Evolutionary conservation across 2,113 vertebrate genomes (phyloP).

Genomic region (Urocolius indicus): DNA sequence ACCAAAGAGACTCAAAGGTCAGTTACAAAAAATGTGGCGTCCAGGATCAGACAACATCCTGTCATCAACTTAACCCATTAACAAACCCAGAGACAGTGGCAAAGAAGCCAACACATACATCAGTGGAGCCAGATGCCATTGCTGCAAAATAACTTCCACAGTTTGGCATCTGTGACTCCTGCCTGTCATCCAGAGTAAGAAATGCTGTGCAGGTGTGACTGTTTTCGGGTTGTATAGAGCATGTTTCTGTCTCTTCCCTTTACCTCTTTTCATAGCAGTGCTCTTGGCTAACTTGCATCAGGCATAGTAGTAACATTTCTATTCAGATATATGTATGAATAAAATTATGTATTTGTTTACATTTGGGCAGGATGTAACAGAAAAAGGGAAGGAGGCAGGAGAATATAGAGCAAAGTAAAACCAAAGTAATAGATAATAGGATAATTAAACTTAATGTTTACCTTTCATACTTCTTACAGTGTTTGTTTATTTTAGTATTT

Average conservation of each 20-base stretch:
- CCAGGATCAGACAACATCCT: not conserved
- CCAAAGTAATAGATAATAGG: not conserved
- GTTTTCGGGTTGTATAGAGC: not conserved
- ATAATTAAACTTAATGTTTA: not conserved
- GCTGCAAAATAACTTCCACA: conserved; percentile 16
- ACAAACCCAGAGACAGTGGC: not conserved
- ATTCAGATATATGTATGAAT: accelerated
- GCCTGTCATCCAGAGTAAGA: not conserved
- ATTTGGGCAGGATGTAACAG: not conserved
- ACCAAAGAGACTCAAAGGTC: not conserved
- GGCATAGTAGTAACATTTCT: not conserved
- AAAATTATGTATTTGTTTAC: accelerated
- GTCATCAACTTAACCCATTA: not conserved
- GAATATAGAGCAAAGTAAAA: not conserved
- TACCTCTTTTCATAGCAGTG: not conserved
- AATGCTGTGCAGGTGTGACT: not conserved
- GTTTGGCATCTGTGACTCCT: conserved; percentile 24
- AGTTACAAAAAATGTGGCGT: not conserved
- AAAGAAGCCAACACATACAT: conserved; percentile 27
- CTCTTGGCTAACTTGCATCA: not conserved
- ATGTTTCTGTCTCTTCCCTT: not conserved
- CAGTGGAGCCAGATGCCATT: conserved; percentile 31
- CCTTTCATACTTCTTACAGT: not conserved
- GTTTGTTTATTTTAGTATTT: not conserved
- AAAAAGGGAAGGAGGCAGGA: not conserved